A percentile compares a stretch with the other conserved stretches of the same genome.
These are phyloP conservation scores for Onychomys torridus DNA, from an alignment of 2,797 vertebrate genomes.

Conservation along the genomic window DNA sequence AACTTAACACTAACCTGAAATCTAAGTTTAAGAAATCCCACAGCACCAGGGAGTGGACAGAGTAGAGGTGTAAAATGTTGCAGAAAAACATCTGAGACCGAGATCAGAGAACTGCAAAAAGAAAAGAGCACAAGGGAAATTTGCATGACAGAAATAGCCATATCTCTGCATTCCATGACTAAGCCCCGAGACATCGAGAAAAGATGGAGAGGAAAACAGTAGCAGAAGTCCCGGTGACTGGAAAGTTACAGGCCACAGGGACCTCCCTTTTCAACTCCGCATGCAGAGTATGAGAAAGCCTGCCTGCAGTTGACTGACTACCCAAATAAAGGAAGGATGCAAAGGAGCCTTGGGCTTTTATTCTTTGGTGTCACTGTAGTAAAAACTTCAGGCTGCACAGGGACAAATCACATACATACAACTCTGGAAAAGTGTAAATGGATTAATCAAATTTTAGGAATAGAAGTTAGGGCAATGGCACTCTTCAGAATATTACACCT, in stretches of 20 bases:
- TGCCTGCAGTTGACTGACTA: neutral
- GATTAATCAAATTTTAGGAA: neutral
- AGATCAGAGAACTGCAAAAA: conserved; percentile 44
- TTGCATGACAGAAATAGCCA: conserved; percentile 8
- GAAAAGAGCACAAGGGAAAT: conserved; percentile 38
- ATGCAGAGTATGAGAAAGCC: neutral
- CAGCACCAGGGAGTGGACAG: neutral
- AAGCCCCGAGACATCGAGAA: neutral
- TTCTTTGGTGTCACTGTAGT: neutral
- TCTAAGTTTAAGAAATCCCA: neutral
- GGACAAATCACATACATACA: neutral
- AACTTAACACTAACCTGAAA: neutral
- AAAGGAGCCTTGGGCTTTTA: neutral
- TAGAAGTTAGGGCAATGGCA: neutral
- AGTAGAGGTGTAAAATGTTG: neutral
- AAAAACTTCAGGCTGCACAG: neutral
- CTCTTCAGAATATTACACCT: neutral
- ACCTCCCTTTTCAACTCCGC: conserved; percentile 16
- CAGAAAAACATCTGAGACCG: neutral
- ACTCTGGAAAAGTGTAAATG: too few relatives aligned
- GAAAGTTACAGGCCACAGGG: neutral
- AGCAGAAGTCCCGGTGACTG: neutral
- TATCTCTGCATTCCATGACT: conserved; percentile 19
- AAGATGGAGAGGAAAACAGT: conserved; percentile 25
- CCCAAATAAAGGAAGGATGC: neutral